Evolutionary conservation across 2,888 invertebrate genomes (phyloP), one percentile per base, ranked within the genome.

Genomic region (Masnerella sp.): DNA sequence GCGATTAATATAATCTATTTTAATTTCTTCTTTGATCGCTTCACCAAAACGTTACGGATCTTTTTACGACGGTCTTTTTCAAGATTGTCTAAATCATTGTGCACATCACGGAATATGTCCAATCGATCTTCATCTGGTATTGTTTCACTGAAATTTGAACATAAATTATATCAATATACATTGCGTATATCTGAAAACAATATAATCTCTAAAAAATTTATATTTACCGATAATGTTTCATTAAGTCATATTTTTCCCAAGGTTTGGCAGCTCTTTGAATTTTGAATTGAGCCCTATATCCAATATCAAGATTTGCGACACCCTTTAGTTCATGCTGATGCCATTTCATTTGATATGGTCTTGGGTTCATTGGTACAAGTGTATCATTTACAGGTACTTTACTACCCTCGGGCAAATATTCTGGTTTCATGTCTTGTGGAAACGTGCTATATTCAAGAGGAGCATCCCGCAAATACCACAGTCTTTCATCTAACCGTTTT

Each of bases 281-380:
- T 30, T 40, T 68, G 5, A 8, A 30, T 15, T 17, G 56, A 3
- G 93, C 90, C 56, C 91, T 90, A 17, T 75, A 76, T 51, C 72
- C 38, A 80, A 88, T 88, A 76, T 90, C 91, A 14, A 89, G 88
- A 75, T 88, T 91, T 25, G 90, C 88, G 3, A 96, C 89, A 5
- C 97, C 97, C 85, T 93, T 90, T 65, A 96, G 88, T 78, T 93
- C 90, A 82, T 93, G 91, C 28, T 93, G 88, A 84, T 96, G 96
- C 96, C 97, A 99, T 75, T 94, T 91, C 80, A 93, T 92, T n/a
- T 93, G 85, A 99, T 99, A 99, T 0, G 99, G 98, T 49, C 91
- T 91, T 3, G 93, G 92, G 83, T 94, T 94, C 43, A 95, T 83
- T 81, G 79, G 78, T 79, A 93, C 91, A 90, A 93, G 90, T 0